Conservation (phyloP, 1,140 invertebrate genomes). For the Streblospio benedicti region DNA sequence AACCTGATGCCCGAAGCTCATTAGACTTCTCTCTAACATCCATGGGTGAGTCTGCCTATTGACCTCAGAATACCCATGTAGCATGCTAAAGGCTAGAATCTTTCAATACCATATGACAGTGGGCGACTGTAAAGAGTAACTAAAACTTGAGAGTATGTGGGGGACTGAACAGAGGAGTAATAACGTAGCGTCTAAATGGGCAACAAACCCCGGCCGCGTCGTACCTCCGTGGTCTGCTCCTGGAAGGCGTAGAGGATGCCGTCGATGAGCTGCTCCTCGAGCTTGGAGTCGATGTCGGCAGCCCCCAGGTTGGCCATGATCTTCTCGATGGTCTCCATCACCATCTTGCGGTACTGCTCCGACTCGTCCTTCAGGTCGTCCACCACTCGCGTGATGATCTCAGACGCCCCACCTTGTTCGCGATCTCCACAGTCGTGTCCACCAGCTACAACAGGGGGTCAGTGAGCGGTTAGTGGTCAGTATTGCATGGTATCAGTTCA, state of each 20-base stretch:
- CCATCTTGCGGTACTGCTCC: slow-evolving; percentile 99
- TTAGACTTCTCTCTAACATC: too few relatives aligned
- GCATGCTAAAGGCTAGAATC: too few relatives aligned
- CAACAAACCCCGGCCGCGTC: too few relatives aligned
- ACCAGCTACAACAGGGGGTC: slow-evolving; percentile 70
- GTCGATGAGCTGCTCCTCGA: slow-evolving; percentile 98
- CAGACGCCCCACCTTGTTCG: slow-evolving; percentile 94
- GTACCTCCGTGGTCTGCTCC: slow-evolving; percentile 94
- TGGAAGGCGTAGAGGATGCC: slow-evolving; percentile 99
- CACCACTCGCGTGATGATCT: slow-evolving; percentile 96
- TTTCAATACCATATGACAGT: too few relatives aligned
- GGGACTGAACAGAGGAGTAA: too few relatives aligned
- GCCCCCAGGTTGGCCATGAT: slow-evolving; percentile 94
- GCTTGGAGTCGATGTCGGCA: slow-evolving; percentile 89
- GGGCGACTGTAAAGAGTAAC: too few relatives aligned
- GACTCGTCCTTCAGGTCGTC: slow-evolving; percentile 99
- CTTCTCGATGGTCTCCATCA: slow-evolving; percentile 99
- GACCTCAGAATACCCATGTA: too few relatives aligned
- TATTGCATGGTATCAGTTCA: slow-evolving; percentile 5
- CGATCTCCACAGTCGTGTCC: slow-evolving; percentile 99
- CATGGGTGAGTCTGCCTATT: too few relatives aligned
- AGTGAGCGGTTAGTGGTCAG: slow-evolving; percentile 6
- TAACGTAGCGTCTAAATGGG: too few relatives aligned
- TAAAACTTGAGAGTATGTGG: too few relatives aligned
- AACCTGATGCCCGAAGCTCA: too few relatives aligned